Evolutionary conservation across 1,140 invertebrate genomes (phyloP).

Genomic region (Drosophila baimaii): DNA sequence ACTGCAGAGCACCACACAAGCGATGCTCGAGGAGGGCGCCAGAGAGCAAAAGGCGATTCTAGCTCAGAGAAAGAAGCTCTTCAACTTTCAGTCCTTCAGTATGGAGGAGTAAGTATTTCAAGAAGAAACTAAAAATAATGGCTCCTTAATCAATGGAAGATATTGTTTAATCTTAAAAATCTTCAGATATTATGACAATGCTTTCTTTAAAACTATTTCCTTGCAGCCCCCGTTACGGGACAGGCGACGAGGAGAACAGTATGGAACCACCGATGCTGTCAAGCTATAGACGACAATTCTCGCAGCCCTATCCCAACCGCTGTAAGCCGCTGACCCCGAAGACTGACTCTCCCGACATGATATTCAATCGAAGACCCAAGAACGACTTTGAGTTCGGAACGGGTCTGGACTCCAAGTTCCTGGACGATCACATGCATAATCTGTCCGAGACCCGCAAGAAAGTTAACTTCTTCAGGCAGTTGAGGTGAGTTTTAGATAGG

Average conservation of each 20-base stretch:
- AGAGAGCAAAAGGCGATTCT: constrained; percentile 31
- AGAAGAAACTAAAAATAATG: not conserved
- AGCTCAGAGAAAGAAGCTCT: constrained; percentile 45
- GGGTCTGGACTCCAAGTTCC: constrained; percentile 61
- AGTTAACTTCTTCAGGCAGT: constrained; percentile 66
- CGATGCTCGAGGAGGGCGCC: constrained; percentile 62
- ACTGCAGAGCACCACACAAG: constrained; percentile 62
- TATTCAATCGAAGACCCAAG: constrained; percentile 66
- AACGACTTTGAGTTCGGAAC: constrained; percentile 65
- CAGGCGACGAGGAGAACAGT: constrained; percentile 23
- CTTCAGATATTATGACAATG: accelerated
- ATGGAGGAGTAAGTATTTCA: constrained; percentile 68
- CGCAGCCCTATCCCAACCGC: constrained; percentile 38
- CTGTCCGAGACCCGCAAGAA: constrained; percentile 56
- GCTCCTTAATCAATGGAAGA: no score
- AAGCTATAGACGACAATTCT: constrained; percentile 56
- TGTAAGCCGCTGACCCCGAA: constrained; percentile 41
- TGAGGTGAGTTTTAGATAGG: constrained; percentile 31
- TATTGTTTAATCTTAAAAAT: no score
- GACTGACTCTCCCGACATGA: constrained; percentile 40
- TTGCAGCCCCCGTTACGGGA: constrained; percentile 56
- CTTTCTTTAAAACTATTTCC: not conserved
- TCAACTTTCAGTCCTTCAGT: constrained; percentile 70
- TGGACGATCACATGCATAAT: constrained; percentile 68
- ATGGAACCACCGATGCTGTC: constrained; percentile 49